Base-by-base conservation (phyloP, 2,888 invertebrate genomes). In the Sylvicola cinctus region DNA sequence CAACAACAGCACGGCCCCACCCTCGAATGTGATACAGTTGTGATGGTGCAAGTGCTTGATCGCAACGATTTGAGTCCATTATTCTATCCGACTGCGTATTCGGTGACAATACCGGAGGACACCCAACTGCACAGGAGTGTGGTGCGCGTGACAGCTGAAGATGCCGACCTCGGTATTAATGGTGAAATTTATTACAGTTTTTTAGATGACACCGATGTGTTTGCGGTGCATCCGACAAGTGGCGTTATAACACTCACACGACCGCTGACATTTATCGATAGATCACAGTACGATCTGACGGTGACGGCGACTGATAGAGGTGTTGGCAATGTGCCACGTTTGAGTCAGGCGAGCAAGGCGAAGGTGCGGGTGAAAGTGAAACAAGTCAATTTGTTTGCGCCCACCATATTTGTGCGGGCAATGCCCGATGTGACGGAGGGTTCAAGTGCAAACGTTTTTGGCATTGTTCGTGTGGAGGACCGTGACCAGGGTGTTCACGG, bases 101-200 rank as follows among this genome's bases (percentile, higher is more conserved):
- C 78, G 49, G 76, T 74, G 31, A 70, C 70, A n/a, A 75, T 95
- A 29, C 71, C 76, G 15, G 93, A 93, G 57, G 90, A 93, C 54
- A 74, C 78, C 38, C 75, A 84, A 10, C 61, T 87, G 37, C 85
- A 91, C 57, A 68, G 73, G 36, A 83, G 77, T 52, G 69, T 91
- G 38, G 59, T 77, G 26, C 70, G 67, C 48, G 81, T 85, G 33
- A 63, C 73, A 25, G 96, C 95, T 1, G 90, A 88, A 49, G 96
- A 98, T 60, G 93, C 96, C 3, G 96, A 98, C 56, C 63, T 85
- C 25, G 96, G 95, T 3, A 66, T 87, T 46, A 96, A 96, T 56
- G 91, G 93, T 2, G 90, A 95, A 62, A 85, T 96, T 45, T 95
- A 95, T 61, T 96, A 93, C 61, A 90, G 87, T 54, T 74, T 96